Percentiles rank a stretch among this genome's conserved stretches.
phyloP scores from a whole-genome alignment of 2,888 invertebrate species.

The Nomada goodeniana region DNA sequence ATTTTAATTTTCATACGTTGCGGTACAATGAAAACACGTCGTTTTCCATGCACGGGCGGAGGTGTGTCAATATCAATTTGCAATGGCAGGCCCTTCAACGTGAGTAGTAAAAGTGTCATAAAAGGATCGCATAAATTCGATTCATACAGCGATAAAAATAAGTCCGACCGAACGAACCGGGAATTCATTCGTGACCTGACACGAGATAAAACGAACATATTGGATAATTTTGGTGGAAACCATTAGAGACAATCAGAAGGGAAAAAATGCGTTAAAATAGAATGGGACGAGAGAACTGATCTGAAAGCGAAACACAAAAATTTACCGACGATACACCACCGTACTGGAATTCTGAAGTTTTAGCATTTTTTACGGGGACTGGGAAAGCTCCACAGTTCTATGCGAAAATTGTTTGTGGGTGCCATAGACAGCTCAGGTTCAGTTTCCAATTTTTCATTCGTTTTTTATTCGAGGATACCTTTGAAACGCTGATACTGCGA shows the following conservation, averaged over 20 bases:
- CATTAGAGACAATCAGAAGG: neutral
- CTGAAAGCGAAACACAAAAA: neutral
- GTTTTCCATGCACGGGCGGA: neutral
- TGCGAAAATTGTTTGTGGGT: too few species aligned
- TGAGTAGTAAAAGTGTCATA: slow-evolving; percentile 30
- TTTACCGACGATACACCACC: neutral
- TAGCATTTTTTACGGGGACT: too few species aligned
- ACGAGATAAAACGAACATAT: neutral
- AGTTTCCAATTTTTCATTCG: neutral
- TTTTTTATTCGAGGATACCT: neutral
- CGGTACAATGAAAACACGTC: slow-evolving; percentile 3
- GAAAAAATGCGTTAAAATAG: neutral
- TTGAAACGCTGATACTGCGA: neutral
- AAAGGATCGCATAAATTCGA: slow-evolving; percentile 30
- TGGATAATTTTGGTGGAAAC: neutral
- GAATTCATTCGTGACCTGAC: slow-evolving; percentile 17
- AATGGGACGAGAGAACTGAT: too few species aligned
- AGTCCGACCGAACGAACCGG: neutral
- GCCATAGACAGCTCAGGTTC: too few species aligned
- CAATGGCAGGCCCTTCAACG: slow-evolving; percentile 37
- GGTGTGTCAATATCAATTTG: slow-evolving; percentile 42
- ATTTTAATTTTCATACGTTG: neutral
- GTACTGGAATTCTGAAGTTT: too few species aligned
- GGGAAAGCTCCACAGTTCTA: too few species aligned
- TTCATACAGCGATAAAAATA: slow-evolving; percentile 22